Conservation (phyloP, 2,888 invertebrate genomes). For the Balanococcus diminutus region DNA sequence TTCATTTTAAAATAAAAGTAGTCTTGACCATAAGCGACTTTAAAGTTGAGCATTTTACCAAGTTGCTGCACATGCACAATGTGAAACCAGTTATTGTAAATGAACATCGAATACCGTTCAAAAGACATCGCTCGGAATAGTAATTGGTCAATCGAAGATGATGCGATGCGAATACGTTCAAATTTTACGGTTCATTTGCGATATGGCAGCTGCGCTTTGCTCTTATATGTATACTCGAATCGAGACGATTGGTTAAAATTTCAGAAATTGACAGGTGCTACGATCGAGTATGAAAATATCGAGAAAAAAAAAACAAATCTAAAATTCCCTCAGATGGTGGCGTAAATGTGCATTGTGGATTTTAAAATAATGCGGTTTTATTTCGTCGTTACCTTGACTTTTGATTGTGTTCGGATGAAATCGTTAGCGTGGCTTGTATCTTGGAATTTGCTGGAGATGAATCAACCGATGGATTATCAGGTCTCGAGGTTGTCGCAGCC, state of each 20-base stretch:
- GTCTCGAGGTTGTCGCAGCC: neutral
- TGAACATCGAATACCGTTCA: slow-evolving; percentile 15
- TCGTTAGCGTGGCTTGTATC: neutral
- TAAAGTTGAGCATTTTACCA: neutral
- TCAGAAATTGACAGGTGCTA: slow-evolving; percentile 3
- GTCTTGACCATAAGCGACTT: slow-evolving; percentile 20
- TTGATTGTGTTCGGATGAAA: neutral
- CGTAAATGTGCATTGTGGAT: neutral
- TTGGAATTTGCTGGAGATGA: neutral
- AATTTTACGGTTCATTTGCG: slow-evolving; percentile 33
- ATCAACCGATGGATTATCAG: neutral
- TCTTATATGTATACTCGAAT: neutral
- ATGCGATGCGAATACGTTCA: slow-evolving; percentile 21
- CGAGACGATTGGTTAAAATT: neutral
- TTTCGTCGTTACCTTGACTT: neutral
- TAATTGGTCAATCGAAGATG: slow-evolving; percentile 13
- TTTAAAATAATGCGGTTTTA: neutral
- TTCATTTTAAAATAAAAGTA: neutral
- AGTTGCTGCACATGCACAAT: neutral
- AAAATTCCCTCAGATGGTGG: neutral
- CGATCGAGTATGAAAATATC: neutral
- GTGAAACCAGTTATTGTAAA: slow-evolving; percentile 33
- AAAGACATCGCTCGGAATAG: neutral
- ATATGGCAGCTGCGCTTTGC: neutral
- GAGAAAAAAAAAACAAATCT: neutral